Evolutionary conservation across 2,113 vertebrate genomes (phyloP), one percentile per base, ranked within the genome.

Genomic region (Trochalopteron elliotii): DNA sequence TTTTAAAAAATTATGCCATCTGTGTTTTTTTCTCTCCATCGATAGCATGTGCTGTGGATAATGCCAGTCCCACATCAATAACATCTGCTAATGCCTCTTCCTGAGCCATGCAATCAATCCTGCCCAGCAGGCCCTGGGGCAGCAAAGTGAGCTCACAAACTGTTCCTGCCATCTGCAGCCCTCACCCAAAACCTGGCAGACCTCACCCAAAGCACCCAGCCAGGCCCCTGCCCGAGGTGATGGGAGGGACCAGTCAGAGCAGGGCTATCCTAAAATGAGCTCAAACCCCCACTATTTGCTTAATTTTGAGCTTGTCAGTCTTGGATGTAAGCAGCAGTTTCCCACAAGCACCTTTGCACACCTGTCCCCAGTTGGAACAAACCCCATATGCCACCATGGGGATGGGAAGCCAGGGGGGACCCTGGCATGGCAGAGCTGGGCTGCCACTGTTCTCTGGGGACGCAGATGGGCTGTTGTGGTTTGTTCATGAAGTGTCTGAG

Each of bases 51-150:
- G 15, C 89, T 39, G 81, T 65, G 72, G 77, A 79, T 94, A 70
- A 84, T 35, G 82, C 85, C 74, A 88, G 90, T 56, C 60, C 86
- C 79, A 35, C 84, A 83, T 96, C 95, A 94, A 80, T 95, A 96
- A 91, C 95, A 94, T 89, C 96, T 96, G 96, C 94, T 97, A 93
- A 84, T 49, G 93, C 70, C 1, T 1, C 87, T 94, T 59, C 65
- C 87, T 9, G 69, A 95, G 83, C 12, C 5, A 24, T 27, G 69
- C 55, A 95, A 95, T 97, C 95, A 88, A 89, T 96, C 95, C 92
- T 95, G 64, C 77, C 91, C 95, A 61, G 90, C 93, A 95, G 76
- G 88, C 79, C 65, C 22, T 0, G 1, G 72, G 67, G 90, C 33
- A 35, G 77, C 50, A 90, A 65, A 87, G 87, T 35, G 70, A 96